Percentiles rank a stretch among this genome's conserved stretches.
Evolutionary conservation across 1,140 invertebrate species (phyloP).

Genomic region (Eupristina koningsbergeri): DNA sequence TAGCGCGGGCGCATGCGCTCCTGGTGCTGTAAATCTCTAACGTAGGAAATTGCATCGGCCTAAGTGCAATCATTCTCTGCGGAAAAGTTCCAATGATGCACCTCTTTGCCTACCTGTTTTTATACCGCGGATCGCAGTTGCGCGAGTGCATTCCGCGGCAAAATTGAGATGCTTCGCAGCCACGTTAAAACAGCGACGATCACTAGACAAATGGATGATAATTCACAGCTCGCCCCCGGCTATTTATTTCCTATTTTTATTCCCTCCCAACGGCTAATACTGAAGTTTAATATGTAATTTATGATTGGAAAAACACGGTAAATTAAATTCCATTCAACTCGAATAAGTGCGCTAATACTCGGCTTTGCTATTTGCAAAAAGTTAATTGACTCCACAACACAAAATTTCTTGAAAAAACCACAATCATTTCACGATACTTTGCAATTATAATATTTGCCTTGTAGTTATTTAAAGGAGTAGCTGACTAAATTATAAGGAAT

Average conservation of each 20-base stretch:
- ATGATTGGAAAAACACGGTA: neutral
- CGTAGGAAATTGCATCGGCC: slow-evolving; percentile 36
- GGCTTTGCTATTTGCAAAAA: neutral
- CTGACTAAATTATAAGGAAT: too few relatives aligned
- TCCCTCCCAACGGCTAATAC: neutral
- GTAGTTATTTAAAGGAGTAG: too few relatives aligned
- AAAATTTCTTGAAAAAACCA: neutral
- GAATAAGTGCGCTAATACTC: neutral
- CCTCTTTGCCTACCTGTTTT: neutral
- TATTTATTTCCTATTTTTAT: neutral
- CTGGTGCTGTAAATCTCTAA: slow-evolving; percentile 13
- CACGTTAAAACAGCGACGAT: neutral
- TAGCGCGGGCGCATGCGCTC: neutral
- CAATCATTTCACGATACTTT: too few relatives aligned
- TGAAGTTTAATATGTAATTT: neutral
- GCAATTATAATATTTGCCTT: too few relatives aligned
- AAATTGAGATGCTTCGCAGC: slow-evolving; percentile 2
- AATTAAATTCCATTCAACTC: too few relatives aligned
- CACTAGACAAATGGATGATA: neutral
- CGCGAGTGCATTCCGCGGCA: neutral
- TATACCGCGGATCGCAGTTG: neutral
- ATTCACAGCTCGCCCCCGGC: neutral
- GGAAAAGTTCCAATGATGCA: too few relatives aligned
- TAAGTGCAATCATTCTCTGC: neutral
- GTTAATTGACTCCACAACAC: neutral